Evolutionary conservation across 1,140 invertebrate genomes (phyloP).

Genomic region (Musca vetustissima): DNA sequence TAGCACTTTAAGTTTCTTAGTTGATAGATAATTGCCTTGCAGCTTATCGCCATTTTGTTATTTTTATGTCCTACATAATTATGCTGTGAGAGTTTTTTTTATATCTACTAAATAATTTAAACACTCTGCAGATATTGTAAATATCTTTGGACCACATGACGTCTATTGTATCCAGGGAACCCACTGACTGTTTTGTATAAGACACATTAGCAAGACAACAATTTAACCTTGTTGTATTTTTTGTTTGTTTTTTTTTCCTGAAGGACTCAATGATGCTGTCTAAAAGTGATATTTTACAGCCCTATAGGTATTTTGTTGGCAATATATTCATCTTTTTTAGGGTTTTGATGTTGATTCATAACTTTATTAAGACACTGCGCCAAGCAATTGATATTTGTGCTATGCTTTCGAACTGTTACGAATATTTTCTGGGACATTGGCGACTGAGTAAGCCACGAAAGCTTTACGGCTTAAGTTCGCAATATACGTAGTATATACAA

Average conservation of each 20-base stretch:
- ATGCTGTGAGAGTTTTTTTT: too few relatives aligned
- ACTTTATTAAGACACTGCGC: slow-evolving; percentile 18
- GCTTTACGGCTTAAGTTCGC: not conserved
- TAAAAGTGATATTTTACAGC: too few relatives aligned
- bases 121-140: too few relatives aligned
- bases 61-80: too few relatives aligned
- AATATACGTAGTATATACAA: slow-evolving; percentile 7
- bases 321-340: slow-evolving; percentile 3
- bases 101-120: too few relatives aligned
- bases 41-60: too few relatives aligned
- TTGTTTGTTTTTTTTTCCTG: not conserved
- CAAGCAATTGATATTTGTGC: slow-evolving; percentile 29
- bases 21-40: too few relatives aligned
- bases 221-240: not conserved
- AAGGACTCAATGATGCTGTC: too few relatives aligned
- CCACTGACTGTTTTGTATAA: slow-evolving; percentile 4
- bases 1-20: too few relatives aligned
- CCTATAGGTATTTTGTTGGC: not conserved
- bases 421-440: too few relatives aligned
- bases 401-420: slow-evolving; percentile 22
- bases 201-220: slow-evolving; percentile 14
- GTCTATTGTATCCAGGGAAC: not conserved
- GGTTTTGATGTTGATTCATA: slow-evolving; percentile 16
- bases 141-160: not conserved
- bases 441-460: too few relatives aligned